Evolutionary conservation across 1,140 invertebrate genomes (phyloP), one percentile per base, ranked within the genome.

Genomic region (Drosophila santomea): DNA sequence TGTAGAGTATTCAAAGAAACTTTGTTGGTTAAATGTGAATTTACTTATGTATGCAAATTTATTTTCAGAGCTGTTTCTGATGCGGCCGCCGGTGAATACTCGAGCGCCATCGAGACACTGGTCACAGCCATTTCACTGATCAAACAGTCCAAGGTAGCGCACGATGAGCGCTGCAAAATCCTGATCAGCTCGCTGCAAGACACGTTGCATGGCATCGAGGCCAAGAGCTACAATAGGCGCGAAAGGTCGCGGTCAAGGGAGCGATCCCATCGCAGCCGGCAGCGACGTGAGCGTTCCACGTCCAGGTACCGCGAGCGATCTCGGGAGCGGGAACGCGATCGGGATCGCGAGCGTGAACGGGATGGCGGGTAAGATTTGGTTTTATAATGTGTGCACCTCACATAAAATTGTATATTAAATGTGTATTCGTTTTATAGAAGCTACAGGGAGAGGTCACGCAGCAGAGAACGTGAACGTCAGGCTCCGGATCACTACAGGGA

Each of bases 41-140:
- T 15, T 1, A 17, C 32, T 12, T 23, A 35, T 6, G 28, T 12
- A 51, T 62, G 12, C 45, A 8, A 39, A 20, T 66, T 50, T 17
- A n/a, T 32, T 20, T 52, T 15, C 48, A 94, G 98, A 72, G 99
- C 99, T 12, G 98, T 99, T 12, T 97, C 98, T 39, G 99, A 99
- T 94, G 99, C 99, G 2, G 98, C 98, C 28, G 97, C 97, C 60
- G 98, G 98, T 12, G 98, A 99, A 93, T 99, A 98, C 93, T 97
- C 97, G 0, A 98, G 97, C 93, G 99, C 99, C 48, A 99, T 99
- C 85, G 98, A 99, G 93, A 99, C 99, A 5, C 93, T 99, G 63
- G 98, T 99, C 4, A 99, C 99, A 1, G 99, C 99, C 2, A 99
- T 99, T 78, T 99, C 98, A 4, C 93, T 99, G 17, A 99, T 99